phyloP scores from a whole-genome alignment of 2,888 invertebrate species.

The Drosophila greeni region DNA sequence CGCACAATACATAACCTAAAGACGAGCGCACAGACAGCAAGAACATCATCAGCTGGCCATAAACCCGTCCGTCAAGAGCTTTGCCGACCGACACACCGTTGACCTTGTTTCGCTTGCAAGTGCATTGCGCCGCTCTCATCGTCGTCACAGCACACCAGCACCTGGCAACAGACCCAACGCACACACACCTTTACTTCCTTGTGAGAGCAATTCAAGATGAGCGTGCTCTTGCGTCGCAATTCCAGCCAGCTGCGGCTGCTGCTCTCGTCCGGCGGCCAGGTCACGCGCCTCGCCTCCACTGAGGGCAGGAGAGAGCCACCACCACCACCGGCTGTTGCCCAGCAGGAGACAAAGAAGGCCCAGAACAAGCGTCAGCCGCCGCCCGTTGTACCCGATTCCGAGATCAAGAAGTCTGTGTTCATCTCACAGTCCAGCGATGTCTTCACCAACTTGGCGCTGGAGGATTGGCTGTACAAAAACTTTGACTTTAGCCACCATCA shows the following conservation, averaged over 20 bases:
- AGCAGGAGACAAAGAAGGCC: slow-evolving; percentile 30
- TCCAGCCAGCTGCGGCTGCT: slow-evolving; percentile 63
- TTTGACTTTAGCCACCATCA: slow-evolving; percentile 90
- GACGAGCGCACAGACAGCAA: slow-evolving; percentile 24
- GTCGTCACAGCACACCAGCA: slow-evolving; percentile 27
- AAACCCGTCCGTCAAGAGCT: slow-evolving; percentile 30
- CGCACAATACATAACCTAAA: slow-evolving; percentile 46
- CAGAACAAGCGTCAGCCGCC: slow-evolving; percentile 55
- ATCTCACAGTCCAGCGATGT: slow-evolving; percentile 95
- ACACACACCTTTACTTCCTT: slow-evolving; percentile 22
- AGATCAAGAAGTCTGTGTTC: slow-evolving; percentile 90
- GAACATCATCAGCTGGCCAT: slow-evolving; percentile 32
- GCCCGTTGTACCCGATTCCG: slow-evolving; percentile 74
- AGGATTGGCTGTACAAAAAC: slow-evolving; percentile 96
- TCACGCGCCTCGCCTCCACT: slow-evolving; percentile 54
- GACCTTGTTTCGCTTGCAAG: slow-evolving; percentile 44
- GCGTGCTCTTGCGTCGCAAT: slow-evolving; percentile 62
- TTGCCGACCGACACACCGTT: slow-evolving; percentile 30
- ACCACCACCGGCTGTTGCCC: slow-evolving; percentile 70
- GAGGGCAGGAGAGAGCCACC: slow-evolving; percentile 20
- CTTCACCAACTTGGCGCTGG: slow-evolving; percentile 94
- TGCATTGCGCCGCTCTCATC: slow-evolving; percentile 28
- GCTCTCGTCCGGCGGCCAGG: slow-evolving; percentile 53
- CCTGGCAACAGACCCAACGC: slow-evolving; percentile 33
- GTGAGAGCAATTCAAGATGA: slow-evolving; percentile 39